Base-by-base conservation (phyloP, 2,888 invertebrate genomes). In the Dynastes tityus region DNA sequence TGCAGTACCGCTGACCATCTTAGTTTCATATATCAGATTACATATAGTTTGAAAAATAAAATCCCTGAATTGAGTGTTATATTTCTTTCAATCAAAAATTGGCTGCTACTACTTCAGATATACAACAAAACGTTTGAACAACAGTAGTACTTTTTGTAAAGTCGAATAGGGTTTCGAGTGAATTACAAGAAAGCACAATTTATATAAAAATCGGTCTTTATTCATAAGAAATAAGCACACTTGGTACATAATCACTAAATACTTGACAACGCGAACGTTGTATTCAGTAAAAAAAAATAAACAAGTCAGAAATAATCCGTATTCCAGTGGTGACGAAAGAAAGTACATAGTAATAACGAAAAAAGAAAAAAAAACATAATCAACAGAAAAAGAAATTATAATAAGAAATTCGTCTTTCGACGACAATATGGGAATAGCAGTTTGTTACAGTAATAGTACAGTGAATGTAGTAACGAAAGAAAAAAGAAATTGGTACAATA, bases 211-310 rank as follows among this genome's bases (percentile, higher is more conserved):
- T 88, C 87, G 87, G 88, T 89, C 87, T 89, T 89, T 88, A 89
- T 88, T 88, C 84, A 84, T 87, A 87, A 85, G 87, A 88, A 89
- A 89, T 88, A 88, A 89, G 89, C 89, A 89, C 89, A 88, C 88
- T 88, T 88, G 88, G 88, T 89, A 89, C 88, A 88, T 86, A 88
- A 87, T 87, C 85, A 87, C 80, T 81, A 82, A 82, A 85, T 85
- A 83, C 82, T 82, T 79, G 82, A 81, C 84, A 85, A 83, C 82
- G 81, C 84, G 83, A 61, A 85, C 83, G 83, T 83, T 84, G 83
- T 82, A 83, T 82, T 84, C 83, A 82, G 83, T 85, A 84, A 84
- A 84, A 85, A 85, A 84, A 84, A 85, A 82, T 82, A 84, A 84
- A 49, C 45, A 84, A 83, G 83, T 83, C 84, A 85, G 83, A 84